Conservation (phyloP, 2,797 vertebrate species). For the Microctenopoma lineatum region DNA sequence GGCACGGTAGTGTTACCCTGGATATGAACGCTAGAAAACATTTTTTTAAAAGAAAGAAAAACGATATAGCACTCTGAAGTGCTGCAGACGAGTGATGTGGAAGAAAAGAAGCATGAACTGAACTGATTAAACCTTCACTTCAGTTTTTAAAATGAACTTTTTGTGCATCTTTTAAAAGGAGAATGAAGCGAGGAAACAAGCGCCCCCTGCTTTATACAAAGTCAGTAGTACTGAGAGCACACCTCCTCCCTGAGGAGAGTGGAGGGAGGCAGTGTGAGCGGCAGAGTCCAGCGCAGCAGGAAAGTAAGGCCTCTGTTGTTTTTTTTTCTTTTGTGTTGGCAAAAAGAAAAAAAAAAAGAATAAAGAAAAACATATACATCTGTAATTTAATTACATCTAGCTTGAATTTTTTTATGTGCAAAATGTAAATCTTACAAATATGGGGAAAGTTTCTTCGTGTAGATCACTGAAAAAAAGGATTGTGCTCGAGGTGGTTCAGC, state of each 20-base stretch:
- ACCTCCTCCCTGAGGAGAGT: constrained; percentile 57
- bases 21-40: constrained; percentile 85
- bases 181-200: constrained; percentile 79
- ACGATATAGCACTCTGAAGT: constrained; percentile 63
- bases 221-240: constrained; percentile 94
- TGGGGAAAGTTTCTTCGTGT: constrained; percentile 66
- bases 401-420: constrained; percentile 84
- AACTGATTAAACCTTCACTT: constrained; percentile 78
- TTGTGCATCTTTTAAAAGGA: constrained; percentile 67
- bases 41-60: constrained; percentile 65
- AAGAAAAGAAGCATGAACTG: constrained; percentile 66
- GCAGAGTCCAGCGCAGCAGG: constrained; percentile 89
- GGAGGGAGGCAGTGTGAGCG: constrained; percentile 35
- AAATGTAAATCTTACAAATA: constrained; percentile 83
- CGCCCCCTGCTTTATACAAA: constrained; percentile 85
- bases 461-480: constrained; percentile 73
- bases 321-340: constrained; percentile 80
- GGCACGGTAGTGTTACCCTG: constrained; percentile 92
- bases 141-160: constrained; percentile 86
- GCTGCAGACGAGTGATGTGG: constrained; percentile 69
- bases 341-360: constrained; percentile 79
- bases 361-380: constrained; percentile 80
- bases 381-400: constrained; percentile 80
- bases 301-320: constrained; percentile 91
- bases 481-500: constrained; percentile 54